These are phyloP conservation scores for Xylota segnis DNA, from an alignment of 2,888 invertebrate genomes.

Conservation along the genomic window DNA sequence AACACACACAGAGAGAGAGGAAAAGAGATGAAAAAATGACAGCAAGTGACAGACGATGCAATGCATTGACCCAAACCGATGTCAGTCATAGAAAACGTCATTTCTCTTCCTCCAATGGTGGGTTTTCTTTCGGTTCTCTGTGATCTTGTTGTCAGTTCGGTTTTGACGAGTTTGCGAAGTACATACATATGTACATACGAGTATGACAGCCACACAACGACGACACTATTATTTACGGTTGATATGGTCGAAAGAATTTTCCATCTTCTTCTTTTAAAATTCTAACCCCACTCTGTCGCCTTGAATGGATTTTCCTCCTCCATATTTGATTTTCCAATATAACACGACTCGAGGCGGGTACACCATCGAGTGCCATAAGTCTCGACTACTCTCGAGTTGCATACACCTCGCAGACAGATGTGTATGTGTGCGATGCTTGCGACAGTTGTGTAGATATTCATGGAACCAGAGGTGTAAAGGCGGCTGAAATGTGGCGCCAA, in stretches of 20 bases:
- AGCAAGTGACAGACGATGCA: constrained; percentile 38
- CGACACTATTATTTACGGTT: constrained; percentile 78
- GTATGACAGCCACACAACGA: constrained; percentile 52
- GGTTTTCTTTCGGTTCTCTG: constrained; percentile 53
- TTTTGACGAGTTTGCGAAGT: constrained; percentile 63
- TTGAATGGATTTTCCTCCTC: constrained; percentile 65
- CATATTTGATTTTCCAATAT: constrained; percentile 65
- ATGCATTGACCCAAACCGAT: constrained; percentile 63
- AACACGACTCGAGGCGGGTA: constrained; percentile 35
- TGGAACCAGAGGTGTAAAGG: constrained; percentile 46
- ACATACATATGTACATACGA: constrained; percentile 61
- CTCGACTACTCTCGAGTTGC: constrained; percentile 18
- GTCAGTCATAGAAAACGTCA: constrained; percentile 55
- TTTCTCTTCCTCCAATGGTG: constrained; percentile 26
- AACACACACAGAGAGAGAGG: constrained; percentile 8
- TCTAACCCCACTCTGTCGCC: constrained; percentile 45
- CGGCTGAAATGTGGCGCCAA: constrained; percentile 72
- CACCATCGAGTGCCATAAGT: constrained; percentile 64
- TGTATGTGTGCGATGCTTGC: constrained; percentile 33
- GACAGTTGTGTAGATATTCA: constrained; percentile 19
- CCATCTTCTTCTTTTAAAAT: constrained; percentile 71
- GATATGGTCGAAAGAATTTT: constrained; percentile 78
- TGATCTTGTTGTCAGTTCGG: constrained; percentile 53
- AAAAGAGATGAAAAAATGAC: constrained; percentile 9
- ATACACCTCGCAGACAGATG: constrained; percentile 2